Conservation (phyloP, 2,113 vertebrate genomes). For the Geococcyx californianus region DNA sequence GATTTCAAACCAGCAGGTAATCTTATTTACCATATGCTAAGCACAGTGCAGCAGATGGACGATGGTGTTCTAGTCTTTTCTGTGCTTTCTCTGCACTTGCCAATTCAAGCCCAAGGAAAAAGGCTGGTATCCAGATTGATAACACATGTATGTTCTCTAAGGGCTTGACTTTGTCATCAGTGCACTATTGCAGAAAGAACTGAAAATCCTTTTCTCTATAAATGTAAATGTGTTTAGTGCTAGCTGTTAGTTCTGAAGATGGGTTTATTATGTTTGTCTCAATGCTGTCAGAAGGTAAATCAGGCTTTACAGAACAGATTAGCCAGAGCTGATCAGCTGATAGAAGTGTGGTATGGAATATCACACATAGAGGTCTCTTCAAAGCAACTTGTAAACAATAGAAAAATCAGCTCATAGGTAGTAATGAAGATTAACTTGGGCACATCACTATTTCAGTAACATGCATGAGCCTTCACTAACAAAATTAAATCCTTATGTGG, state of each 20-base stretch:
- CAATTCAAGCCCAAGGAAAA: conserved; percentile 22
- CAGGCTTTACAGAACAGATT: not conserved
- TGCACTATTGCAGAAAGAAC: not conserved
- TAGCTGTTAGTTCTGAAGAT: not conserved
- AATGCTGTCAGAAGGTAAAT: not conserved
- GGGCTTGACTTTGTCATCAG: conserved; percentile 12
- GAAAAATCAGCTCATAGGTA: not conserved
- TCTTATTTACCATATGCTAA: conserved; percentile 41
- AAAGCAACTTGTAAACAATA: not conserved
- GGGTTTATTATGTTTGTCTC: not conserved
- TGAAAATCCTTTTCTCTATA: not conserved
- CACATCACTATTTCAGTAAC: not conserved
- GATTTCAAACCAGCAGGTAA: conserved; percentile 48
- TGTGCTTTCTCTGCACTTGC: conserved; percentile 44
- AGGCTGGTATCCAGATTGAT: conserved; percentile 28
- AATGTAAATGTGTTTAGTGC: not conserved
- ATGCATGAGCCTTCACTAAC: not conserved
- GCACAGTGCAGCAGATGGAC: conserved; percentile 8
- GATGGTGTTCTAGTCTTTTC: conserved; percentile 25
- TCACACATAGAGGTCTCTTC: not conserved
- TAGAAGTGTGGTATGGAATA: not conserved
- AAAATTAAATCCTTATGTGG: not conserved
- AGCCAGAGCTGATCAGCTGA: not conserved
- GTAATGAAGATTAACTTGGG: not conserved
- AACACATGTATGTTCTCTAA: conserved; percentile 31